Conservation (phyloP, 1,140 invertebrate genomes). For the Cydia fagiglandana region DNA sequence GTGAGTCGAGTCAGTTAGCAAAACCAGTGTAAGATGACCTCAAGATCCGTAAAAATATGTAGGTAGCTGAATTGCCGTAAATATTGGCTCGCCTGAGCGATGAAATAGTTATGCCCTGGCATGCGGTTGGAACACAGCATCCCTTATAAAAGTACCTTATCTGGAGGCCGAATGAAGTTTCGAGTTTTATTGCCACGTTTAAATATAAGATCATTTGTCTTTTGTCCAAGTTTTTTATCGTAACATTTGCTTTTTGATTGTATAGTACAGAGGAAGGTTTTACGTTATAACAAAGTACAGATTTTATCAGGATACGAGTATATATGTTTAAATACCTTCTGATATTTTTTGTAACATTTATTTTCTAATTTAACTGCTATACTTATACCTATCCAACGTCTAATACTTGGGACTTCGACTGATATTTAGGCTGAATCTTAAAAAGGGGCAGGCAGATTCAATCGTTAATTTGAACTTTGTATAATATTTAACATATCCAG, state of each 20-base stretch:
- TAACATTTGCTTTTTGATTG: not conserved
- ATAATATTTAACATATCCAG: too few species aligned
- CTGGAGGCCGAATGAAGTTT: conserved; percentile 38
- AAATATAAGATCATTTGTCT: conserved; percentile 38
- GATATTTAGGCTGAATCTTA: too few species aligned
- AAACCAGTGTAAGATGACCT: not conserved
- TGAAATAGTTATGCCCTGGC: not conserved
- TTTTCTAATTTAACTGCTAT: too few species aligned
- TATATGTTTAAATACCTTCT: too few species aligned
- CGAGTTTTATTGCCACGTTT: conserved; percentile 40
- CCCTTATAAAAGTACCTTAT: conserved; percentile 41
- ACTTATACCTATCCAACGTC: too few species aligned
- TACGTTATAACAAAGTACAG: not conserved
- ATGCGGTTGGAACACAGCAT: conserved; percentile 35
- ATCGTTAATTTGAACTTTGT: too few species aligned
- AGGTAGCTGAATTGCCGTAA: too few species aligned
- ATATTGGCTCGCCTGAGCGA: not conserved
- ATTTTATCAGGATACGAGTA: too few species aligned
- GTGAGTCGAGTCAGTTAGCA: not conserved
- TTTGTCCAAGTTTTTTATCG: conserved; percentile 9
- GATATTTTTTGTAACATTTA: too few species aligned
- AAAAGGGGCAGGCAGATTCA: too few species aligned
- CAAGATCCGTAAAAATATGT: not conserved
- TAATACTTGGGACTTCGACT: too few species aligned
- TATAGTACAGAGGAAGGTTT: not conserved